Conservation (phyloP, 2,113 vertebrate species). For the Carassius gibelio region DNA sequence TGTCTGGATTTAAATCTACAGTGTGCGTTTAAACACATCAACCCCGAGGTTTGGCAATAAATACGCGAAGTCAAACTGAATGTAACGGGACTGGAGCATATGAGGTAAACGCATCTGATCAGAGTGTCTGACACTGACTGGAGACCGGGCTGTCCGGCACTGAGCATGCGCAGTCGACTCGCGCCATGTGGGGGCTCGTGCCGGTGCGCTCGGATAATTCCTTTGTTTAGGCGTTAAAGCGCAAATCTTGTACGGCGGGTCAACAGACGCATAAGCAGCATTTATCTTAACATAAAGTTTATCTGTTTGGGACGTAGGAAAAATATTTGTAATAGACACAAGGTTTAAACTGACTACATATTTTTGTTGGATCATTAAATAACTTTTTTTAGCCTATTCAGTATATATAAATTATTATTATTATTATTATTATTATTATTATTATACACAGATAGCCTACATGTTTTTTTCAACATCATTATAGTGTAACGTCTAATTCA, state of each 20-base stretch:
- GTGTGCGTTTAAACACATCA: constrained; percentile 39
- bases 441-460: too few relatives aligned
- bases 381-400: too few relatives aligned
- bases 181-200: constrained; percentile 12
- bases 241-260: background rate
- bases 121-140: constrained; percentile 1
- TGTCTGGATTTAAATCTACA: constrained; percentile 27
- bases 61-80: constrained; percentile 19
- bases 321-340: background rate
- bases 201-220: constrained; percentile 26
- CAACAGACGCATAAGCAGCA: too few relatives aligned
- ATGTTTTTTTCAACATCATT: background rate
- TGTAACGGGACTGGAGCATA: background rate
- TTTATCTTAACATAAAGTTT: background rate
- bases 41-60: constrained; percentile 34
- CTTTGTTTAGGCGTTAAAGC: constrained; percentile 13
- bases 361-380: too few relatives aligned
- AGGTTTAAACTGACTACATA: too few relatives aligned
- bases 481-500: background rate
- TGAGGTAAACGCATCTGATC: constrained; percentile 20
- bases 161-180: constrained; percentile 29
- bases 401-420: too few relatives aligned
- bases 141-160: background rate
- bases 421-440: too few relatives aligned
- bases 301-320: background rate